Evolutionary conservation across 2,888 invertebrate genomes (phyloP).

Genomic region (Rugalucina vietnamica): DNA sequence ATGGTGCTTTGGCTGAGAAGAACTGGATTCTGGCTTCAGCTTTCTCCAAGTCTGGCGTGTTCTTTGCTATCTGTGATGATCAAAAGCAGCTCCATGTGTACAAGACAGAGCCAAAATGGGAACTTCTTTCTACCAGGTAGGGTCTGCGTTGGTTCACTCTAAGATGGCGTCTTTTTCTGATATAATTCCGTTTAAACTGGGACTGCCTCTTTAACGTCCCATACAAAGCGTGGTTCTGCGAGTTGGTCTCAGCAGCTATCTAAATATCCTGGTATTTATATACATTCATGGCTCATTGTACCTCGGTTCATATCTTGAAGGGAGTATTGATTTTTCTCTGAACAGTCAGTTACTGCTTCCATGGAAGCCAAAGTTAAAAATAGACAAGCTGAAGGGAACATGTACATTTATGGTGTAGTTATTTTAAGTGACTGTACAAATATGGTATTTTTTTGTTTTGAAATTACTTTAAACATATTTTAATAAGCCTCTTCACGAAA

Average conservation of each 20-base stretch:
- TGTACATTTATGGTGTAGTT: no score
- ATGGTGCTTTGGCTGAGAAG: conserved; percentile 23
- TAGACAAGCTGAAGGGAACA: no score
- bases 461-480: no score
- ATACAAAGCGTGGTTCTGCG: neutral
- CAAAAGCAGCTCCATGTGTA: conserved; percentile 76
- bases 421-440: no score
- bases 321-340: neutral
- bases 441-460: no score
- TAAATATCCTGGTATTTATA: conserved; percentile 6
- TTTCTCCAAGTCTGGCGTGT: conserved; percentile 72
- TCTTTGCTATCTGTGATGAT: conserved; percentile 78
- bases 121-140: conserved; percentile 47
- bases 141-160: neutral
- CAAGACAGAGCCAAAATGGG: conserved; percentile 35
- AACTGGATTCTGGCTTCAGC: conserved; percentile 70
- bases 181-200: neutral
- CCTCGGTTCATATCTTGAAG: conserved; percentile 1
- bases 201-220: conserved; percentile 11
- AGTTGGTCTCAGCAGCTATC: neutral
- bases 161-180: no score
- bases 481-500: no score
- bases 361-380: neutral
- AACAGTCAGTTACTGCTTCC: neutral
- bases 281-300: conserved; percentile 6